These are phyloP conservation scores for Cataglyphis albicans DNA, from an alignment of 2,888 invertebrate genomes.

Conservation along the genomic window DNA sequence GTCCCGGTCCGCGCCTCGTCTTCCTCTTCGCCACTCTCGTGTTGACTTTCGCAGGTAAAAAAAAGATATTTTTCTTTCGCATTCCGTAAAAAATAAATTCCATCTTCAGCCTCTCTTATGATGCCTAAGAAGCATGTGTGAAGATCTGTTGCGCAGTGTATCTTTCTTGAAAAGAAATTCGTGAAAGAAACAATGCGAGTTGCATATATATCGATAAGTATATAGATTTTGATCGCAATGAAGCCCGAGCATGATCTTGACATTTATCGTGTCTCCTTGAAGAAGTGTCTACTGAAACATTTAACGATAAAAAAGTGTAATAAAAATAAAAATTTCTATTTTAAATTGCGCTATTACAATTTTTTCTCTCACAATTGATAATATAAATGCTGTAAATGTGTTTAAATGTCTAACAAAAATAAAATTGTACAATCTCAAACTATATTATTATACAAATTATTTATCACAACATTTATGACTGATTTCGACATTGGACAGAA, in stretches of 20 bases:
- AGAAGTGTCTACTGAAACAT: background rate
- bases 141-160: background rate
- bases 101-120: background rate
- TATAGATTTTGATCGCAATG: background rate
- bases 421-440: background rate
- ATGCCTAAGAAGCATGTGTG: background rate
- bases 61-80: background rate
- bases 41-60: conserved; percentile 82
- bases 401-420: background rate
- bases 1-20: conserved; percentile 83
- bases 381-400: background rate
- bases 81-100: background rate
- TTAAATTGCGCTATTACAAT: background rate
- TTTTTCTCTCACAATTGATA: background rate
- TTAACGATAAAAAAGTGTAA: background rate
- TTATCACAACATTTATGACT: background rate
- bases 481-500: background rate
- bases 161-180: background rate
- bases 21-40: conserved; percentile 85
- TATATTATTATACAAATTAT: background rate
- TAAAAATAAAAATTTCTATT: background rate
- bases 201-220: background rate
- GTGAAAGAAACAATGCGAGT: background rate
- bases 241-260: background rate
- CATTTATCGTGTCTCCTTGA: background rate